phyloP scores from a whole-genome alignment of 2,888 invertebrate genomes.

The Aleiodes leptofemur region DNA sequence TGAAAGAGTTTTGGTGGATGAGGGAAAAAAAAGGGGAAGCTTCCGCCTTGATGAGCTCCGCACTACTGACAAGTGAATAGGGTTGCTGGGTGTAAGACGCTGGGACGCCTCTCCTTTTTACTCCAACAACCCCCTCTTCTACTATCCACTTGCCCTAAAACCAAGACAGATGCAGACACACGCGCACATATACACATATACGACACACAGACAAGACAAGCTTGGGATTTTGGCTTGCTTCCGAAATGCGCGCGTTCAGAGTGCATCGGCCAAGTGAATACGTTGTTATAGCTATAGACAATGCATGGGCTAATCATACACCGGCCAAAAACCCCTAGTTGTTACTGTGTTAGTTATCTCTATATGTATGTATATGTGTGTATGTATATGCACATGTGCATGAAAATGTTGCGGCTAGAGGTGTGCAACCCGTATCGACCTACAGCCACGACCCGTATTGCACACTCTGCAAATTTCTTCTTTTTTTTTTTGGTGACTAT shows the following conservation, averaged over 20 bases:
- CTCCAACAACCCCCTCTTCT: background rate
- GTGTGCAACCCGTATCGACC: slow-evolving; percentile 53
- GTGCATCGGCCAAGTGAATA: slow-evolving; percentile 4
- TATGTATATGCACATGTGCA: background rate
- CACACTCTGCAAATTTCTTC: slow-evolving; percentile 47
- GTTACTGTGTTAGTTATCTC: too few species aligned
- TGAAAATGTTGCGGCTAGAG: slow-evolving; percentile 13
- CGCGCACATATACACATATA: too few species aligned
- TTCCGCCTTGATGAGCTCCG: too few species aligned
- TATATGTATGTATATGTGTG: background rate
- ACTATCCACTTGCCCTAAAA: slow-evolving; percentile 2
- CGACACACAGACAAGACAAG: background rate
- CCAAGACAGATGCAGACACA: too few species aligned
- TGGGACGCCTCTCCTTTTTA: background rate
- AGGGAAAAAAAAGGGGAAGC: too few species aligned
- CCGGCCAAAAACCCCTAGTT: slow-evolving; percentile 20
- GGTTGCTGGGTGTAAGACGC: slow-evolving; percentile 26
- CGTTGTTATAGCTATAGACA: slow-evolving; percentile 5
- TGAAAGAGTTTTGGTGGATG: too few species aligned
- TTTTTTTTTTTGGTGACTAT: slow-evolving; percentile 45
- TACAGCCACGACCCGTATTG: slow-evolving; percentile 57
- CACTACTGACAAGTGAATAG: background rate
- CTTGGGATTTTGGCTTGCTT: slow-evolving; percentile 10
- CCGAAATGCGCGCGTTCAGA: slow-evolving; percentile 11
- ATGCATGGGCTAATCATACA: slow-evolving; percentile 29